Percentiles rank a stretch among this genome's conserved stretches.
Evolutionary conservation across 2,797 vertebrate genomes (phyloP).

Genomic region (Sciaenops ocellatus): DNA sequence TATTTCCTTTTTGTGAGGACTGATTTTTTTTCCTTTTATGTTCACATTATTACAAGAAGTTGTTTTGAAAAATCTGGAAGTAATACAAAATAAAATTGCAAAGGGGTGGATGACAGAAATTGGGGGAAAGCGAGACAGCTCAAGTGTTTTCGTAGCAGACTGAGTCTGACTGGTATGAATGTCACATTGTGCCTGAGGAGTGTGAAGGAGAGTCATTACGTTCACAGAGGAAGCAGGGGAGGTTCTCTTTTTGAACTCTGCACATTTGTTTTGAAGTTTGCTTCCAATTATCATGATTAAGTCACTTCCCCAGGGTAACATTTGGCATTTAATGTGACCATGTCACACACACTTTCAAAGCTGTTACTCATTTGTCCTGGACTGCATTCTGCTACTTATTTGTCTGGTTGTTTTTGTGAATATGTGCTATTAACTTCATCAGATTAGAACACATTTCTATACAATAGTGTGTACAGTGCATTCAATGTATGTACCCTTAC

Average conservation of each 20-base stretch:
- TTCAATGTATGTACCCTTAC: background rate
- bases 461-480: background rate
- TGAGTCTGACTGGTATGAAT: slow-evolving; percentile 62
- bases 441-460: slow-evolving; percentile 8
- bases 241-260: slow-evolving; percentile 67
- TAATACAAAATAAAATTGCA: slow-evolving; percentile 25
- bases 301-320: slow-evolving; percentile 73
- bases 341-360: slow-evolving; percentile 71
- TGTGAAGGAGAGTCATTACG: slow-evolving; percentile 68
- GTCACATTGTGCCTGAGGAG: slow-evolving; percentile 71
- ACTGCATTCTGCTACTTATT: slow-evolving; percentile 18
- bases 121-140: background rate
- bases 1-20: background rate
- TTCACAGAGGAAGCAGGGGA: slow-evolving; percentile 71
- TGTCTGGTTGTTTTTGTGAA: slow-evolving; percentile 1
- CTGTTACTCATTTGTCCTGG: slow-evolving; percentile 63
- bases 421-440: background rate
- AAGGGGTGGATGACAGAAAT: background rate
- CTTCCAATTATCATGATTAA: slow-evolving; percentile 78
- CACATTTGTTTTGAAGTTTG: slow-evolving; percentile 80
- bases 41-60: background rate
- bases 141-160: slow-evolving; percentile 16
- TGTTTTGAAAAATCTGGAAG: background rate
- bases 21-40: background rate
- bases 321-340: slow-evolving; percentile 76